Evolutionary conservation across 2,888 invertebrate species (phyloP).

Genomic region (Omphaloscelis lunosa): DNA sequence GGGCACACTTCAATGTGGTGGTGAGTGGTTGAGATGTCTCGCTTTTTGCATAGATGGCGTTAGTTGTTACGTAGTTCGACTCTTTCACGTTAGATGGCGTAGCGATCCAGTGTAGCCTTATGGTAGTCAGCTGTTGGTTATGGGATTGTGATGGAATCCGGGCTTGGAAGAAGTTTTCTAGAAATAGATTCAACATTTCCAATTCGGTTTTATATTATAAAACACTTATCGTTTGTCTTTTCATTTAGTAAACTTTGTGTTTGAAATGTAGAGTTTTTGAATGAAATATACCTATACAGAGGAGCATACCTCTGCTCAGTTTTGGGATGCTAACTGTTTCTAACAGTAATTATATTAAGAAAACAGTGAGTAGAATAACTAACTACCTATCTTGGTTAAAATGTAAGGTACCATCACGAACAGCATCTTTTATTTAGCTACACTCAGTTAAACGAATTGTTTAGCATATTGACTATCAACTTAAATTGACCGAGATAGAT

Average conservation of each 20-base stretch:
- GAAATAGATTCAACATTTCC: slow-evolving; percentile 44
- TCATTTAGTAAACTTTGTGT: slow-evolving; percentile 21
- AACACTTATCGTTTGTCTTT: slow-evolving; percentile 33
- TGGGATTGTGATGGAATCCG: slow-evolving; percentile 71
- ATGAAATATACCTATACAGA: neutral
- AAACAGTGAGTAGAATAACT: too few relatives aligned
- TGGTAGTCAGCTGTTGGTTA: slow-evolving; percentile 76
- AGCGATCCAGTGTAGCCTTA: slow-evolving; percentile 56
- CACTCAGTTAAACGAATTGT: neutral
- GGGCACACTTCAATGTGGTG: slow-evolving; percentile 76
- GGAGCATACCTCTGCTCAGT: neutral
- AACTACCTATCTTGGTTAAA: neutral
- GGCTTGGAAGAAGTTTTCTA: slow-evolving; percentile 44
- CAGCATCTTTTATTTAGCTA: neutral
- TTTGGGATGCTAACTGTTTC: neutral
- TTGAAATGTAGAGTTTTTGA: slow-evolving; percentile 7
- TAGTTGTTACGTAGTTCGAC: slow-evolving; percentile 75
- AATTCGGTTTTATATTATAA: slow-evolving; percentile 21
- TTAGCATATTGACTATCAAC: neutral
- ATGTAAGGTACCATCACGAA: neutral
- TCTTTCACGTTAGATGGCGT: slow-evolving; percentile 78
- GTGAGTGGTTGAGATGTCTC: slow-evolving; percentile 67
- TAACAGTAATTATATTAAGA: neutral
- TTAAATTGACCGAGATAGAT: neutral
- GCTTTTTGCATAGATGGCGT: slow-evolving; percentile 80